Conservation (phyloP, 2,797 vertebrate genomes). For the Acipenser oxyrinchus region DNA sequence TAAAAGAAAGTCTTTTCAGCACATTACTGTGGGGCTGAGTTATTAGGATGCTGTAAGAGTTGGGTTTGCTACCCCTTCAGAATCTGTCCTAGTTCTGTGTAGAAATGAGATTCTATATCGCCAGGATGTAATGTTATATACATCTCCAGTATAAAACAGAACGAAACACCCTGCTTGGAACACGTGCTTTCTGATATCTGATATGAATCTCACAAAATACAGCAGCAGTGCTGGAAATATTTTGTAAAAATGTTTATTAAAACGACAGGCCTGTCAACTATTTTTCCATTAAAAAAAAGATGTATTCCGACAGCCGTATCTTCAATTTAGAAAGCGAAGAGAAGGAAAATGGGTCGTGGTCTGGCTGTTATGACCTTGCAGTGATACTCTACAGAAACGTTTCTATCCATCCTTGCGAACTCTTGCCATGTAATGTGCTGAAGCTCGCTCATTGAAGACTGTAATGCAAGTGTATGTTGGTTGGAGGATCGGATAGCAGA, state of each 20-base stretch:
- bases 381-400: not conserved
- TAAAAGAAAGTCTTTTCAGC: slow-evolving; percentile 24
- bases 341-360: too few species aligned
- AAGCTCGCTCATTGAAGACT: slow-evolving; percentile 47
- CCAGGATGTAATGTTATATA: too few species aligned
- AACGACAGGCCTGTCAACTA: too few species aligned
- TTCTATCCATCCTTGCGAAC: not conserved
- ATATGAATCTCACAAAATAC: too few species aligned
- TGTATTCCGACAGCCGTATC: not conserved
- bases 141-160: too few species aligned
- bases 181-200: too few species aligned
- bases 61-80: not conserved
- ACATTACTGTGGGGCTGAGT: slow-evolving; percentile 2
- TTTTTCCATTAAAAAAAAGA: too few species aligned
- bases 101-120: slow-evolving; percentile 2
- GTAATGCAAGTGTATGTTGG: slow-evolving; percentile 63
- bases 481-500: slow-evolving; percentile 61
- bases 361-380: too few species aligned
- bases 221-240: too few species aligned
- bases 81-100: slow-evolving; percentile 6
- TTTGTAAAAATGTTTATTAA: too few species aligned
- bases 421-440: slow-evolving; percentile 24
- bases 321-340: not conserved
- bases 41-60: too few species aligned
- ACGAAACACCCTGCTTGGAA: too few species aligned